Evolutionary conservation across 1,140 invertebrate genomes (phyloP).

Genomic region (Pseudoatta argentina): DNA sequence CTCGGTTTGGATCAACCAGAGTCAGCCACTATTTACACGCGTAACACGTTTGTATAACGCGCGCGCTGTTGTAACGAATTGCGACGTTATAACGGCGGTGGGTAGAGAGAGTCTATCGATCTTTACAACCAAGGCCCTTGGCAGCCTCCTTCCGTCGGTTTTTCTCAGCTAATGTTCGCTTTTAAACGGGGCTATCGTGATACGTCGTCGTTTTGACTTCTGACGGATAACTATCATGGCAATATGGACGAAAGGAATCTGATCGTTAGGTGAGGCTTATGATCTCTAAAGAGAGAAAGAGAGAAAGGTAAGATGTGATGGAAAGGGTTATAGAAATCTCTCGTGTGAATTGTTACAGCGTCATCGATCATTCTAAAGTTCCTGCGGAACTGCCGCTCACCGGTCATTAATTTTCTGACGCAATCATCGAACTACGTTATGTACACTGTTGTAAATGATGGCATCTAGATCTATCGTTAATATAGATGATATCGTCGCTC

Average conservation of each 20-base stretch:
- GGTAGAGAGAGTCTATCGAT: constrained; percentile 34
- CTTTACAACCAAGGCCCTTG: constrained; percentile 19
- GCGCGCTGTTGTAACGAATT: neutral
- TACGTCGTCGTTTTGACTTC: constrained; percentile 35
- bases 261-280: constrained; percentile 44
- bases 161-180: constrained; percentile 31
- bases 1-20: constrained; percentile 39
- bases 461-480: constrained; percentile 21
- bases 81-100: neutral
- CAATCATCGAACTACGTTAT: constrained; percentile 15
- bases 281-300: constrained; percentile 29
- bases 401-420: constrained; percentile 54
- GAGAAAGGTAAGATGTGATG: neutral
- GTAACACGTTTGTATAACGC: constrained; percentile 49
- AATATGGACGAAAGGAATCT: constrained; percentile 33
- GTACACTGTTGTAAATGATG: constrained; percentile 30
- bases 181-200: constrained; percentile 29
- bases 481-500: neutral
- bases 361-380: constrained; percentile 57
- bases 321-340: constrained; percentile 36
- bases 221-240: constrained; percentile 30
- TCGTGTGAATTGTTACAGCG: constrained; percentile 55
- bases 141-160: constrained; percentile 16
- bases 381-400: constrained; percentile 41
- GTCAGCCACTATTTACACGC: constrained; percentile 54